Evolutionary conservation across 2,797 vertebrate species (phyloP).

Genomic region (Hirundo rustica): DNA sequence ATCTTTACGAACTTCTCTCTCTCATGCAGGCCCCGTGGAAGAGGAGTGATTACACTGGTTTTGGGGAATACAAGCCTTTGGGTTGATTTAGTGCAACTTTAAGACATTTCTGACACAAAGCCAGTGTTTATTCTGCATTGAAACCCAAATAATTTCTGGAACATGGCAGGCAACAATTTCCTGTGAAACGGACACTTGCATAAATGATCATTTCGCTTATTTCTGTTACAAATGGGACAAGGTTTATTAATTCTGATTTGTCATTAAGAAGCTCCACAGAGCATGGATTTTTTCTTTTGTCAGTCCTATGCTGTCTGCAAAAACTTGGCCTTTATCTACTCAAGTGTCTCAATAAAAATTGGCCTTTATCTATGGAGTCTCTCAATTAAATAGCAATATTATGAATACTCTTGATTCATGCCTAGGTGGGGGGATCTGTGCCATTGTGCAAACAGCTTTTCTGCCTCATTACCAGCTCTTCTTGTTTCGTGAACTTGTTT

Average conservation of each 20-base stretch:
- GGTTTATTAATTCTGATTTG: background rate
- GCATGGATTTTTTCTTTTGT: constrained; percentile 19
- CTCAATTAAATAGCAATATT: background rate
- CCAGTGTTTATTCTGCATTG: background rate
- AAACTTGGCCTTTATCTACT: background rate
- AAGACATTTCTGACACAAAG: background rate
- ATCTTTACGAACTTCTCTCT: background rate
- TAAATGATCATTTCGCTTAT: background rate
- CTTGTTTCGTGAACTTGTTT: constrained; percentile 30
- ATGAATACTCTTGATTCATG: background rate
- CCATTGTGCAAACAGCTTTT: constrained; percentile 9
- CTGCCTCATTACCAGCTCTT: constrained; percentile 12
- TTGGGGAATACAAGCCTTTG: background rate
- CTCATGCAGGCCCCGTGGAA: rapidly evolving
- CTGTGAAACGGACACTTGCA: background rate
- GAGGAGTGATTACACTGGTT: background rate
- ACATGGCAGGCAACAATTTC: background rate
- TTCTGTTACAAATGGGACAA: background rate
- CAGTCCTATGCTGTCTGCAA: background rate
- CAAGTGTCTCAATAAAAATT: background rate
- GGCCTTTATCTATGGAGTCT: background rate
- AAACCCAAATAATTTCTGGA: background rate
- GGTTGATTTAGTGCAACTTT: background rate
- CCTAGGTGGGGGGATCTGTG: background rate
- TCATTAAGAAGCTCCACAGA: background rate